phyloP scores from a whole-genome alignment of 2,113 vertebrate genomes.

The Podiceps cristatus region DNA sequence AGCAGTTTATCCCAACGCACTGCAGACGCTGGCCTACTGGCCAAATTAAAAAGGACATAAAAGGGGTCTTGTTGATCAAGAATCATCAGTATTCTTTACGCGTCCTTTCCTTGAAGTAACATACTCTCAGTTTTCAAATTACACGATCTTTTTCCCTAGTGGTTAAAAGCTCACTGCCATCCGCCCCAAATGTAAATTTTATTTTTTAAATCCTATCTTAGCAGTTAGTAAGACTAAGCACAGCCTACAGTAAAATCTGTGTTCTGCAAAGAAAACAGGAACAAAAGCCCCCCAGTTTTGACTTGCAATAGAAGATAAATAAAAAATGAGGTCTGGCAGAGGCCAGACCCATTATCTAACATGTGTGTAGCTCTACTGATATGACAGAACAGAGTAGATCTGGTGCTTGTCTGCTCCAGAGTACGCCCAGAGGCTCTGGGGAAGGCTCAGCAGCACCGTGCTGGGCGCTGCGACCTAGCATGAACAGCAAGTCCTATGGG shows the following conservation, averaged over 20 bases:
- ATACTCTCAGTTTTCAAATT: background rate
- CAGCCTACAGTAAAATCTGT: background rate
- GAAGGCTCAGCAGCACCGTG: background rate
- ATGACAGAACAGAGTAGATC: background rate
- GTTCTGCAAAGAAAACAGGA: background rate
- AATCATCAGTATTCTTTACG: background rate
- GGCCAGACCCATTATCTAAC: background rate
- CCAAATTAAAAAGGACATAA: background rate
- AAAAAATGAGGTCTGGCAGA: background rate
- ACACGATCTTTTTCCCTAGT: rapidly evolving
- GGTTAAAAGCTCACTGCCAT: background rate
- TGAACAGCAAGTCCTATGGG: background rate
- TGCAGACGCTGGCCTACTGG: background rate
- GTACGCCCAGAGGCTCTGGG: background rate
- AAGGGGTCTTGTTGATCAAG: background rate
- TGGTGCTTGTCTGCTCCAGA: background rate
- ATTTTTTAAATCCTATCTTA: background rate
- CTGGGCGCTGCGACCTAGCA: rapidly evolving
- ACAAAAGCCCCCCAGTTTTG: background rate
- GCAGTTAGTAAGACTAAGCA: background rate
- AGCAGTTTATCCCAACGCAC: background rate
- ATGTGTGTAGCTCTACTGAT: background rate
- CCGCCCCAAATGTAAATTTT: background rate
- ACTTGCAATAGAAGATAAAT: background rate
- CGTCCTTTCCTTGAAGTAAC: rapidly evolving